A percentile compares a stretch with the other conserved stretches of the same genome.
Conservation (phyloP, 2,797 vertebrate species). For the Bryconaethiops microstoma region DNA sequence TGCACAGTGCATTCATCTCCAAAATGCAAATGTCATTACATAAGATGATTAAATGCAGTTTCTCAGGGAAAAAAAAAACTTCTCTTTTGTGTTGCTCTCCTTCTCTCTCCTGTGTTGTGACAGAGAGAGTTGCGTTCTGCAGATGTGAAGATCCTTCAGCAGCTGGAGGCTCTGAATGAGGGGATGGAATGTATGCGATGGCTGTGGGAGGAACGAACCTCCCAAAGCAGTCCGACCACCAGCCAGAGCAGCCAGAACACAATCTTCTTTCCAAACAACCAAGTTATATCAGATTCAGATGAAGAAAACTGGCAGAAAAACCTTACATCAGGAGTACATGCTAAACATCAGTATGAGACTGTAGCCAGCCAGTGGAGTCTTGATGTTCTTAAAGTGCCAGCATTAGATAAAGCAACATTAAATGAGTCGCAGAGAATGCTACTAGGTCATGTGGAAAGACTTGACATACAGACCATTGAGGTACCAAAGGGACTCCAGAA, state of each 20-base stretch:
- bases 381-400: background rate
- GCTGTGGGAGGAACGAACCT: background rate
- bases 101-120: background rate
- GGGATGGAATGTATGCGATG: conserved; percentile 9
- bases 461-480: background rate
- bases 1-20: too few relatives aligned
- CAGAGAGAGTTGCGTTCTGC: background rate
- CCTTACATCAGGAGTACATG: background rate
- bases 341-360: background rate
- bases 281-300: background rate
- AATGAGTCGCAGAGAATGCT: background rate
- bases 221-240: background rate
- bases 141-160: conserved; percentile 6
- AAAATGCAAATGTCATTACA: too few relatives aligned
- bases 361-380: background rate
- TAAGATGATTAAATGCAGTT: too few relatives aligned
- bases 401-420: background rate
- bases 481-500: background rate
- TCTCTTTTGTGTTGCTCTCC: background rate
- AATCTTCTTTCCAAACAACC: background rate
- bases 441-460: background rate
- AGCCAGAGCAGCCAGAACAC: background rate
- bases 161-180: background rate
- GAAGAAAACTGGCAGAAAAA: background rate
- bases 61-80: background rate